phyloP scores from a whole-genome alignment of 2,797 vertebrate species.

The Oryzias sinensis region DNA sequence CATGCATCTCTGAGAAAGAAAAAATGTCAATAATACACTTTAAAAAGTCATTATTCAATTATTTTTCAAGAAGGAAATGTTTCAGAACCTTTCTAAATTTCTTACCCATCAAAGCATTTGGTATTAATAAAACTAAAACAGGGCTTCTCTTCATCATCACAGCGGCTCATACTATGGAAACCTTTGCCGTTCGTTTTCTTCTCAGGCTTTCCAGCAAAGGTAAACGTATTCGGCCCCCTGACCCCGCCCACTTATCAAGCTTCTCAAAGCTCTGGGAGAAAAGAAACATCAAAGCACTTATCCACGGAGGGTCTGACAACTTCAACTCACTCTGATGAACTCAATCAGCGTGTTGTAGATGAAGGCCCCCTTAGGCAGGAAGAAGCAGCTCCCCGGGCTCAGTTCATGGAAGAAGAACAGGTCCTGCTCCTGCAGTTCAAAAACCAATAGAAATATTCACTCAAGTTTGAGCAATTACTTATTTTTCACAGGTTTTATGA shows the following conservation, averaged over 20 bases:
- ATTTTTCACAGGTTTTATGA: no score
- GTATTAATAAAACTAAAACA: background rate
- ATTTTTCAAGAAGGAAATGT: no score
- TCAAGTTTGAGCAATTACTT: no score
- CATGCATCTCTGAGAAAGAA: no score
- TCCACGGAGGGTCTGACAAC: slow-evolving; percentile 6
- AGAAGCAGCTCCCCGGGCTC: slow-evolving; percentile 98
- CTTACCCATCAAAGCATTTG: no score
- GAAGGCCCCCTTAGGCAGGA: slow-evolving; percentile 94
- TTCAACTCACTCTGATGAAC: slow-evolving; percentile 90
- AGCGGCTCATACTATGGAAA: background rate
- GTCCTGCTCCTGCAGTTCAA: slow-evolving; percentile 87
- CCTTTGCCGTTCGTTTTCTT: slow-evolving; percentile 2
- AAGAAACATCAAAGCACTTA: slow-evolving; percentile 24
- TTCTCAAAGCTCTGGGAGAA: slow-evolving; percentile 17
- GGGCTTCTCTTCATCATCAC: background rate
- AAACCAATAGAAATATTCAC: background rate
- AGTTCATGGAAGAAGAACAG: slow-evolving; percentile 98
- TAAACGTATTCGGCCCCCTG: slow-evolving; percentile 12
- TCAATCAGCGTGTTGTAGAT: slow-evolving; percentile 92
- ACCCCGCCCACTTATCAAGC: background rate
- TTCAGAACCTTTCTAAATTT: no score
- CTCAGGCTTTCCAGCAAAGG: slow-evolving; percentile 9
- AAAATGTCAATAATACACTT: no score
- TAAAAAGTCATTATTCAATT: no score